Percentiles rank a stretch among this genome's conserved stretches.
phyloP scores from a whole-genome alignment of 1,140 invertebrate species.

The Hesperophylax magnus region DNA sequence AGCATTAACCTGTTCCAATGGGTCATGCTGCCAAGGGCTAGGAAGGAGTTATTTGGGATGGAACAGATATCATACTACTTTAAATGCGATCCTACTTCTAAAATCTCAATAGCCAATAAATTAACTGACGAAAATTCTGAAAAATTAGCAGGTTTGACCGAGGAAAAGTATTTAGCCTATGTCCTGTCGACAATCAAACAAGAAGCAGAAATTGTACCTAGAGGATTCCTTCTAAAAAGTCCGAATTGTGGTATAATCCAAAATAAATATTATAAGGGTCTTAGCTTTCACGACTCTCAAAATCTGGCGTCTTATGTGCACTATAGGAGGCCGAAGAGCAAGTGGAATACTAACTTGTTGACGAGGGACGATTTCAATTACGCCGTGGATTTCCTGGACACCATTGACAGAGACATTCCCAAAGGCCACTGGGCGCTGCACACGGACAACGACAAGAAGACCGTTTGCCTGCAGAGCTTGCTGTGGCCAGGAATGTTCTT shows the following conservation, averaged over 20 bases:
- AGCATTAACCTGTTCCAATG: conserved; percentile 79
- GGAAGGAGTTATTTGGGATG: conserved; percentile 68
- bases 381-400: conserved; percentile 83
- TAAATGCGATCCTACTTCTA: conserved; percentile 61
- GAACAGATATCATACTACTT: conserved; percentile 26
- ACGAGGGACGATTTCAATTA: conserved; percentile 83
- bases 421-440: conserved; percentile 77
- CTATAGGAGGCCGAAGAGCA: conserved; percentile 75
- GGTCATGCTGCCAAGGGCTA: conserved; percentile 76
- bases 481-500: conserved; percentile 84
- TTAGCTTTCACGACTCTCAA: conserved; percentile 72
- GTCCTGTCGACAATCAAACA: conserved; percentile 78
- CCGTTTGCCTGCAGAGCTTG: conserved; percentile 76
- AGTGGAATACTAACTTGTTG: conserved; percentile 80
- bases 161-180: conserved; percentile 81
- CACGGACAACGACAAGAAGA: conserved; percentile 70
- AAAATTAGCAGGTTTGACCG: conserved; percentile 73
- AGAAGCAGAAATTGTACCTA: conserved; percentile 78
- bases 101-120: conserved; percentile 62
- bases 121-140: conserved; percentile 64
- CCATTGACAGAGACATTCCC: conserved; percentile 77
- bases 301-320: conserved; percentile 79
- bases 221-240: conserved; percentile 79
- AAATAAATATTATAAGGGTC: conserved; percentile 78
- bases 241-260: conserved; percentile 76